Base-by-base conservation (phyloP, 2,888 invertebrate genomes). In the Nebria brevicollis region DNA sequence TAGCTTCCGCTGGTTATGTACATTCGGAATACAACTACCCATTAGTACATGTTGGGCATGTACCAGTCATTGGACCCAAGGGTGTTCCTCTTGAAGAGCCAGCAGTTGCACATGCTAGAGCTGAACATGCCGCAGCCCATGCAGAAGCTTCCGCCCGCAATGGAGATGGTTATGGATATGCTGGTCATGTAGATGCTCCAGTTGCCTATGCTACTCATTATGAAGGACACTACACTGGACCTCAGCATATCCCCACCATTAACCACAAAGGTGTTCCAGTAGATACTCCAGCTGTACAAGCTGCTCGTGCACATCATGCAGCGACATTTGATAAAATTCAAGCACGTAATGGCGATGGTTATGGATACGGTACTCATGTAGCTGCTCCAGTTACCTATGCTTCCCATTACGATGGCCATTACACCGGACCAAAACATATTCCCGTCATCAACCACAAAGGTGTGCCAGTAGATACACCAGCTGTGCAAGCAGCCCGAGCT, bases 51-150 rank as follows among this genome's bases (percentile, higher is more conserved):
- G 76, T 83, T 25, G 89, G 89, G 84, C 90, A 90, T 77, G 82
- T 86, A 20, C 88, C 88, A 15, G 86, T 87, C 0, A 84, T 87
- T 81, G 91, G 91, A 81, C 90, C 89, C 75, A 90, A 91, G 84
- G 91, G 91, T 13, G 91, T 91, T 84, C 91, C 92, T 81, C 90
- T 91, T 77, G 92, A 91, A 85, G 91, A 91, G 84, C 92, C 91
- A 68, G 92, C 92, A 86, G 92, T 92, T 81, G 91, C 92, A 82
- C 91, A 91, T 83, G 92, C 92, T 80, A 70, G 83, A 78, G 84
- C 84, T 41, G 82, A 80, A 8, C 82, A 84, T 66, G 82, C 82
- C 15, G 83, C 82, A 11, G 83, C 82, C 34, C 75, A 77, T n/a
- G 74, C 54, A 1, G 42, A 75, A 64, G 64, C 75, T 13, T 2